phyloP scores from a whole-genome alignment of 2,888 invertebrate genomes.

The Danaus chrysippus region DNA sequence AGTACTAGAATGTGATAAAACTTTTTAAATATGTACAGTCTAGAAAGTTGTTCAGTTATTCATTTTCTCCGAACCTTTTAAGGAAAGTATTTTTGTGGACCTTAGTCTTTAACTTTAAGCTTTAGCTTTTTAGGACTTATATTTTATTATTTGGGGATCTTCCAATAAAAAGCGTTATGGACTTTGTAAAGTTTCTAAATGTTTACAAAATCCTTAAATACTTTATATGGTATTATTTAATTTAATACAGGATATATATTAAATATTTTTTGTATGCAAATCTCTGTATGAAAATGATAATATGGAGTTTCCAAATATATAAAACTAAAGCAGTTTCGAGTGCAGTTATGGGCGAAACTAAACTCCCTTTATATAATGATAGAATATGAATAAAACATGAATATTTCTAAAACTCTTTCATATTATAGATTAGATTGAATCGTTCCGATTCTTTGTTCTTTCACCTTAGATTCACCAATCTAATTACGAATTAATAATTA shows the following conservation, averaged over 20 bases:
- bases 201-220: not conserved
- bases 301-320: too few species aligned
- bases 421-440: slow-evolving; percentile 53
- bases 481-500: slow-evolving; percentile 61
- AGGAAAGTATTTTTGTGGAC: not conserved
- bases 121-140: not conserved
- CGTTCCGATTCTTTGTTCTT: slow-evolving; percentile 68
- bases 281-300: too few species aligned
- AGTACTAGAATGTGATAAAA: too few species aligned
- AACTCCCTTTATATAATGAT: too few species aligned
- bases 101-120: not conserved
- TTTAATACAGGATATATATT: too few species aligned
- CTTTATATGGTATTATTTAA: too few species aligned
- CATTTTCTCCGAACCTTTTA: too few species aligned
- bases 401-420: slow-evolving; percentile 47
- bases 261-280: too few species aligned
- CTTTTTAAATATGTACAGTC: too few species aligned
- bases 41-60: too few species aligned
- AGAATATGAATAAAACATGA: slow-evolving; percentile 27
- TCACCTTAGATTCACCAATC: slow-evolving; percentile 62
- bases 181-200: not conserved
- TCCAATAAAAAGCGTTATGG: not conserved
- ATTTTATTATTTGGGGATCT: slow-evolving; percentile 1
- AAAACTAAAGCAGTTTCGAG: too few species aligned
- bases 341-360: too few species aligned